phyloP scores from a whole-genome alignment of 2,888 invertebrate genomes.

The Brachyopa scutellaris region DNA sequence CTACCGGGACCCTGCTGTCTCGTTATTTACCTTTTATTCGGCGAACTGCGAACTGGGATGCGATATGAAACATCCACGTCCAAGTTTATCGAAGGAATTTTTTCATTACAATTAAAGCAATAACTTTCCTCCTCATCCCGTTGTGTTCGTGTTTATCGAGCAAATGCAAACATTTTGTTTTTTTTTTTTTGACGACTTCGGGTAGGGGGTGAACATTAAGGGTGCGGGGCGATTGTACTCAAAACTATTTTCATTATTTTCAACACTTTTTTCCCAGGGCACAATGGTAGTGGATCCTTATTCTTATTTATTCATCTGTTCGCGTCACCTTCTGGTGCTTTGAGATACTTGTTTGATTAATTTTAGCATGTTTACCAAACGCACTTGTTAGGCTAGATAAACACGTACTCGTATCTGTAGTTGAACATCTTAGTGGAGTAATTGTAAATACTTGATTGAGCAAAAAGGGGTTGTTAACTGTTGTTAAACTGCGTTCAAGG shows the following conservation, averaged over 20 bases:
- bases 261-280: constrained; percentile 44
- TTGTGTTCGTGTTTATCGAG: constrained; percentile 48
- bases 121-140: constrained; percentile 42
- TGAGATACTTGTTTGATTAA: constrained; percentile 66
- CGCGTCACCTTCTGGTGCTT: constrained; percentile 55
- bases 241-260: constrained; percentile 69
- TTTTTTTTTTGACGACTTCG: not conserved
- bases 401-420: constrained; percentile 50
- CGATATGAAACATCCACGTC: constrained; percentile 39
- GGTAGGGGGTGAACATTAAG: not conserved
- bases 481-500: constrained; percentile 13
- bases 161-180: constrained; percentile 51
- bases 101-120: constrained; percentile 69
- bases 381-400: constrained; percentile 58
- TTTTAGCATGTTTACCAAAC: constrained; percentile 62
- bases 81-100: constrained; percentile 69
- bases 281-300: not conserved
- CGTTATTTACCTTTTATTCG: constrained; percentile 57
- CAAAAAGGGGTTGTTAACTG: constrained; percentile 15
- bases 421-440: constrained; percentile 44
- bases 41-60: no score
- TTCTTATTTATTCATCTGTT: constrained; percentile 55
- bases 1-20: constrained; percentile 18
- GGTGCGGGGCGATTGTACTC: constrained; percentile 3
- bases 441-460: constrained; percentile 60